A percentile compares a stretch with the other conserved stretches of the same genome.
Conservation (phyloP, 2,888 invertebrate genomes). For the Lepas anatifera region DNA sequence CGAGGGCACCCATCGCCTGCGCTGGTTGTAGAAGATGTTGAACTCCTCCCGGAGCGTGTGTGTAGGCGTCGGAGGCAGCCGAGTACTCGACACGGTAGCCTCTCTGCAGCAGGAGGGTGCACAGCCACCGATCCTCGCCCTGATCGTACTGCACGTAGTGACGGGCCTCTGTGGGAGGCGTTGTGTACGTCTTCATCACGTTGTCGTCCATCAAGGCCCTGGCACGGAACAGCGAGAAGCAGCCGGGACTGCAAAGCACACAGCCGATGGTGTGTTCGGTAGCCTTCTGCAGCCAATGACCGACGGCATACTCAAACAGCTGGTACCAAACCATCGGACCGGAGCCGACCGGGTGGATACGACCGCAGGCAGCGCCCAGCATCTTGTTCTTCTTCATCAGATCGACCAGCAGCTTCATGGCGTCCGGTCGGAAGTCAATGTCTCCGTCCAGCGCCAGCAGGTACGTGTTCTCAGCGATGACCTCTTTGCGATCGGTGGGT, state of each 20-base stretch:
- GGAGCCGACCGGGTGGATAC: constrained; percentile 76
- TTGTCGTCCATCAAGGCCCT: constrained; percentile 81
- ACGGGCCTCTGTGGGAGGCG: constrained; percentile 57
- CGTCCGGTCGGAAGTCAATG: constrained; percentile 70
- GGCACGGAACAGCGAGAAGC: constrained; percentile 79
- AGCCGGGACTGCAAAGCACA: constrained; percentile 82
- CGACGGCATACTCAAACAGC: constrained; percentile 80
- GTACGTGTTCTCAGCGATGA: constrained; percentile 67
- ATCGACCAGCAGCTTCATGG: constrained; percentile 64
- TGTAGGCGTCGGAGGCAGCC: constrained; percentile 37
- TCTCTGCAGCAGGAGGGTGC: constrained; percentile 42
- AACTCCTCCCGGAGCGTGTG: constrained; percentile 41
- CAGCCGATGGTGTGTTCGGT: constrained; percentile 82
- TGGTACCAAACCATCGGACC: constrained; percentile 78
- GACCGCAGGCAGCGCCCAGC: constrained; percentile 75
- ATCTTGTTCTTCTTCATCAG: constrained; percentile 67
- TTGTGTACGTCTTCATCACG: constrained; percentile 78
- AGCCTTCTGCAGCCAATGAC: constrained; percentile 86
- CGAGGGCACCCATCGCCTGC: constrained; percentile 45
- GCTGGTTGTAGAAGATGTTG: constrained; percentile 44
- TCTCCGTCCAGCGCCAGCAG: constrained; percentile 76
- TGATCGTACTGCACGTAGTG: constrained; percentile 89
- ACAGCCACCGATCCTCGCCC: constrained; percentile 46
- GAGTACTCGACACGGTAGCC: constrained; percentile 39
- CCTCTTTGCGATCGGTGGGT: constrained; percentile 46